Evolutionary conservation across 1,140 invertebrate species (phyloP).

Genomic region (Nasonia vitripennis): DNA sequence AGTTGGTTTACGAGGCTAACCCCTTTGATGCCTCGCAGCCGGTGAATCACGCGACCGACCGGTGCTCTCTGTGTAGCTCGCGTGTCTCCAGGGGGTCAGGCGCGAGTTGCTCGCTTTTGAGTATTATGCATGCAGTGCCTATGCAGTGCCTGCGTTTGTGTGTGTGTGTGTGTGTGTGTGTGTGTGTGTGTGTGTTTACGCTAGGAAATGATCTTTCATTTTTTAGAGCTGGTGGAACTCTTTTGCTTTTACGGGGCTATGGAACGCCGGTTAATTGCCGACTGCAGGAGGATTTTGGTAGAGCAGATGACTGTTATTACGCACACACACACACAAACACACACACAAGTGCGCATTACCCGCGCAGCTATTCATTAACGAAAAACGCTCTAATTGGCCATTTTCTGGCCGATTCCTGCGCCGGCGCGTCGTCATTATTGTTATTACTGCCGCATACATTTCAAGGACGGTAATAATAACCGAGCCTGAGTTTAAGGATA

Average conservation of each 20-base stretch:
- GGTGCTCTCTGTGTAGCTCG: conserved; percentile 29
- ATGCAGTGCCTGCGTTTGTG: neutral
- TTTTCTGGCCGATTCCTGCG: no score
- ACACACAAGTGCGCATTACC: neutral
- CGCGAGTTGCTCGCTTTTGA: no score
- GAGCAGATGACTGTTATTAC: neutral
- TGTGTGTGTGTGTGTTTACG: no score
- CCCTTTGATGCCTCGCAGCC: conserved; percentile 62
- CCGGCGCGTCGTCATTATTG: no score
- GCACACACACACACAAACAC: neutral
- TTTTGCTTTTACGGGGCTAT: neutral
- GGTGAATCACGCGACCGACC: conserved; percentile 61
- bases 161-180: no score
- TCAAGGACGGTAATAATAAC: no score
- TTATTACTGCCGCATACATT: neutral
- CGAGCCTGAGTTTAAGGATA: neutral
- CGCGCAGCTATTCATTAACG: neutral
- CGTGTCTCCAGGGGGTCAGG: no score
- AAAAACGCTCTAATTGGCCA: neutral
- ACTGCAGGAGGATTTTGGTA: neutral
- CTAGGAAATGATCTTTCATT: no score
- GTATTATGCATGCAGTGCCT: no score
- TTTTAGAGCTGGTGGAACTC: no score
- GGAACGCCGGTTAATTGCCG: neutral
- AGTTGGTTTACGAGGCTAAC: conserved; percentile 60